These are phyloP conservation scores for Styela clava DNA, from an alignment of 23 tunicate genomes.

Conservation along the genomic window DNA sequence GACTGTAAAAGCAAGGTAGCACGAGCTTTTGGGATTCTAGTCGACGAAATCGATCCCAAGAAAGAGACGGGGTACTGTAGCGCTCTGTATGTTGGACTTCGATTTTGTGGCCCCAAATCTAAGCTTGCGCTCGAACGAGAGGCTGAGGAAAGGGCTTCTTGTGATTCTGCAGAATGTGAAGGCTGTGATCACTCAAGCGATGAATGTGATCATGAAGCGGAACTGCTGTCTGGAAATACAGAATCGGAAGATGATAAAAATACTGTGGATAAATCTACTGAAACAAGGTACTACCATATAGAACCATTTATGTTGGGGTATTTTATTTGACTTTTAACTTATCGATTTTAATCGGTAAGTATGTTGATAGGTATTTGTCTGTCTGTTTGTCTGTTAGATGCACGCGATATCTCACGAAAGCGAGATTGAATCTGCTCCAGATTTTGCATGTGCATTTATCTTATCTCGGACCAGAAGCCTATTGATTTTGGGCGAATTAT, in stretches of 20 bases:
- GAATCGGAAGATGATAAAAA: neutral
- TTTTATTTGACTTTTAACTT: no score
- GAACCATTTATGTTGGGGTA: no score
- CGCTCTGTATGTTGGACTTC: slow-evolving; percentile 22
- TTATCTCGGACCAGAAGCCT: no score
- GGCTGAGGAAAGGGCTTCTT: neutral
- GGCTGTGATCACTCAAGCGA: neutral
- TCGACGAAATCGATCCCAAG: slow-evolving; percentile 48
- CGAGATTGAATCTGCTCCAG: no score
- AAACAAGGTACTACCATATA: neutral
- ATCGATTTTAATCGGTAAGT: no score
- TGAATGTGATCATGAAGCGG: neutral
- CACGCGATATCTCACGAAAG: no score
- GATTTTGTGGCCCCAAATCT: slow-evolving; percentile 32
- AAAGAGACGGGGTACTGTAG: slow-evolving; percentile 57
- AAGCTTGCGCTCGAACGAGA: slow-evolving; percentile 13
- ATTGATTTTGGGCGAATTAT: no score
- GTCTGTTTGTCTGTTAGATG: no score
- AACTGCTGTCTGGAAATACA: no score
- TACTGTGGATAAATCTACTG: neutral
- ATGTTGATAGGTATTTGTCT: no score
- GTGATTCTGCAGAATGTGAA: slow-evolving; percentile 6
- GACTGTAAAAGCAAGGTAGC: slow-evolving; percentile 83
- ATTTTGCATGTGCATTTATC: no score
- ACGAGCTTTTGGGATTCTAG: slow-evolving; percentile 69